Conservation (phyloP, 2,888 invertebrate genomes). For the Cephus rjabovi region DNA sequence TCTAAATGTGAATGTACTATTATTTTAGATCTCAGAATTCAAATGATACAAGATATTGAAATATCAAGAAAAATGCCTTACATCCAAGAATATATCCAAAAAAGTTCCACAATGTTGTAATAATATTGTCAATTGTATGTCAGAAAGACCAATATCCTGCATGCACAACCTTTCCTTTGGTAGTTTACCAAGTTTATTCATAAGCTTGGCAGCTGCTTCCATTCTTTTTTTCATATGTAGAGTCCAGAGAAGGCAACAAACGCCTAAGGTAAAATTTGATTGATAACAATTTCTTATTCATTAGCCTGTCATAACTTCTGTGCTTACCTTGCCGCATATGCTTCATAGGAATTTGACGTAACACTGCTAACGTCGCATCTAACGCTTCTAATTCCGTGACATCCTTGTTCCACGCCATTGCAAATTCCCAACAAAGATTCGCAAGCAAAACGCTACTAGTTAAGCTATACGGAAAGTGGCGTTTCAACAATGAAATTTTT, state of each 20-base stretch:
- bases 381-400: slow-evolving; percentile 75
- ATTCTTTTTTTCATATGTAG: slow-evolving; percentile 86
- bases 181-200: slow-evolving; percentile 84
- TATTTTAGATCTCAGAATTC: not conserved
- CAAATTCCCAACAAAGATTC: slow-evolving; percentile 93
- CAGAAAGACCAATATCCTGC: slow-evolving; percentile 81
- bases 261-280: slow-evolving; percentile 67
- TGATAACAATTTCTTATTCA: not conserved
- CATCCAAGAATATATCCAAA: slow-evolving; percentile 72
- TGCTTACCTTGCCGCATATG: slow-evolving; percentile 74
- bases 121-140: slow-evolving; percentile 68
- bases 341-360: slow-evolving; percentile 75
- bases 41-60: slow-evolving; percentile 46
- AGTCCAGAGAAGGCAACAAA: slow-evolving; percentile 89
- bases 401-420: slow-evolving; percentile 87
- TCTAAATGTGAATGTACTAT: slow-evolving; percentile 52
- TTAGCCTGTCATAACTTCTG: not conserved
- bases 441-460: slow-evolving; percentile 82
- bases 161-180: slow-evolving; percentile 87
- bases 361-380: slow-evolving; percentile 77
- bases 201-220: slow-evolving; percentile 80
- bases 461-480: slow-evolving; percentile 89
- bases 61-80: slow-evolving; percentile 59
- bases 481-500: slow-evolving; percentile 69
- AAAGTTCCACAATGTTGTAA: slow-evolving; percentile 67